Percentiles rank a stretch among this genome's conserved stretches.
Evolutionary conservation across 2,797 vertebrate species (phyloP).

Genomic region (Clarias fuscus): DNA sequence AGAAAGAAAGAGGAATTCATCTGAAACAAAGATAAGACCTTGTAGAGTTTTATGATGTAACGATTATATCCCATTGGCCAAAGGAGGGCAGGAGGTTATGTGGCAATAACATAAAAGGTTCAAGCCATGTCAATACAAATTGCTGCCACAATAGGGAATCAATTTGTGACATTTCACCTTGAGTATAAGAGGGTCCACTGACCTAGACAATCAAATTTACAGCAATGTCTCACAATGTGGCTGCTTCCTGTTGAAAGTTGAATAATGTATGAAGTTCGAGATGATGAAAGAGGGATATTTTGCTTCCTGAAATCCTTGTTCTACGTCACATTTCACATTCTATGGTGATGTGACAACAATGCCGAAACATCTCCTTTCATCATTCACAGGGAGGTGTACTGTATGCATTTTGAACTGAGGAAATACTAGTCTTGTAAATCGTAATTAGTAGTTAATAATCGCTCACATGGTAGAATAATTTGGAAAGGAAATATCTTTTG

Average conservation of each 20-base stretch:
- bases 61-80: slow-evolving; percentile 47
- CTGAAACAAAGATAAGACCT: slow-evolving; percentile 46
- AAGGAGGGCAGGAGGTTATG: slow-evolving; percentile 44
- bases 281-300: slow-evolving; percentile 58
- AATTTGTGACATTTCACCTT: slow-evolving; percentile 78
- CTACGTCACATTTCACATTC: not conserved
- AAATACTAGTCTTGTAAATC: not conserved
- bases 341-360: not conserved
- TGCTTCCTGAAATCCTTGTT: not conserved
- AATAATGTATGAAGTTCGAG: slow-evolving; percentile 59
- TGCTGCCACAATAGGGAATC: slow-evolving; percentile 69
- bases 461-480: not conserved
- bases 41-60: slow-evolving; percentile 59
- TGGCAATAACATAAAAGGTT: slow-evolving; percentile 48
- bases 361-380: not conserved
- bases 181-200: slow-evolving; percentile 67
- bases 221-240: slow-evolving; percentile 64
- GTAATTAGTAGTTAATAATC: not conserved
- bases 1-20: slow-evolving; percentile 33
- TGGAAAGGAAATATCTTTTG: not conserved
- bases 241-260: slow-evolving; percentile 65
- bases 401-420: not conserved
- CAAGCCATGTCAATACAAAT: slow-evolving; percentile 68
- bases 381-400: not conserved
- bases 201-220: slow-evolving; percentile 72